A percentile compares a stretch with the other conserved stretches of the same genome.
Evolutionary conservation across 2,888 invertebrate species (phyloP).

Genomic region (Phasia obesa): DNA sequence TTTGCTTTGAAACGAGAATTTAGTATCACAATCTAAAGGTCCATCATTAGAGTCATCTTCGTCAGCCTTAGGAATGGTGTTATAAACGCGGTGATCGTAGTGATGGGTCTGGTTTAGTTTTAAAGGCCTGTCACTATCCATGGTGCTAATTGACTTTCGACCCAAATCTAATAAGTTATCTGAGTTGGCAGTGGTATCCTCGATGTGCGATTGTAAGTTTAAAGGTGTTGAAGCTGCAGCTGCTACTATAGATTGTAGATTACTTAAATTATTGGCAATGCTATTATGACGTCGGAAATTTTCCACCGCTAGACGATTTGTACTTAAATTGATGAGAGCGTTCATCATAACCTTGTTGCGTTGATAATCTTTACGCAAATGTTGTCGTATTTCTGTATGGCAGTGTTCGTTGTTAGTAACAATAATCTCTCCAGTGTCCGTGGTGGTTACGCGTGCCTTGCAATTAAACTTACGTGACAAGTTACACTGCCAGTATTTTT

Average conservation of each 20-base stretch:
- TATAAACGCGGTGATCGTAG: slow-evolving; percentile 52
- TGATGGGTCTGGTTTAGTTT: slow-evolving; percentile 62
- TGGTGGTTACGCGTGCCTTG: slow-evolving; percentile 83
- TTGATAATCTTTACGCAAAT: slow-evolving; percentile 82
- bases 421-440: slow-evolving; percentile 81
- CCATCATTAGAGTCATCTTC: slow-evolving; percentile 72
- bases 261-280: slow-evolving; percentile 71
- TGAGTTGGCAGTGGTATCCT: slow-evolving; percentile 11
- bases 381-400: slow-evolving; percentile 83
- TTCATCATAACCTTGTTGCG: slow-evolving; percentile 82
- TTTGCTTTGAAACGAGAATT: slow-evolving; percentile 62
- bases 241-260: slow-evolving; percentile 71
- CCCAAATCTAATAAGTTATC: slow-evolving; percentile 65
- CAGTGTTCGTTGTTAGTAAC: slow-evolving; percentile 83
- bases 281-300: slow-evolving; percentile 75
- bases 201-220: slow-evolving; percentile 55
- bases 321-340: slow-evolving; percentile 79
- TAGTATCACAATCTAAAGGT: slow-evolving; percentile 78
- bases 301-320: slow-evolving; percentile 77
- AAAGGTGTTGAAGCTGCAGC: slow-evolving; percentile 57
- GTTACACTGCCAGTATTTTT: slow-evolving; percentile 83
- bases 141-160: slow-evolving; percentile 47
- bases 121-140: slow-evolving; percentile 39
- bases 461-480: slow-evolving; percentile 83
- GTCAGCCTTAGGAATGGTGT: slow-evolving; percentile 56